These are phyloP conservation scores for Pteruthius melanotis DNA, from an alignment of 2,113 vertebrate species.

Conservation along the genomic window DNA sequence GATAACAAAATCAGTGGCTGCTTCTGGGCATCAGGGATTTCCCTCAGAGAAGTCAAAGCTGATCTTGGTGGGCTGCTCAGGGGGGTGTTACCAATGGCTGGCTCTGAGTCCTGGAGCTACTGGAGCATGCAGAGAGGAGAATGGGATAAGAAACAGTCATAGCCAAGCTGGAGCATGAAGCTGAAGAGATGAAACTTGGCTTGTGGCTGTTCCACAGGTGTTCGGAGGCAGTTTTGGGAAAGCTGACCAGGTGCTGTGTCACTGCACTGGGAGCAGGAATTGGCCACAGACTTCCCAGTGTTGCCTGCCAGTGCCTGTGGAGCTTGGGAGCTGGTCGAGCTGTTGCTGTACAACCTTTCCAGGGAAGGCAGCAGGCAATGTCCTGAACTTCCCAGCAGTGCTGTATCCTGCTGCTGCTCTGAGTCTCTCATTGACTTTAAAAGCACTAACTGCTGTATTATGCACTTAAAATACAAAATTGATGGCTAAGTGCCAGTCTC, in stretches of 20 bases:
- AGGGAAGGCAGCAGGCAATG: background rate
- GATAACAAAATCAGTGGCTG: background rate
- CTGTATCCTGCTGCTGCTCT: background rate
- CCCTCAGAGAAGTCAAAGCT: background rate
- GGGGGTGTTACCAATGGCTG: accelerated
- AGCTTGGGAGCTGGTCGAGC: background rate
- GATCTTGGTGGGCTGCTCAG: background rate
- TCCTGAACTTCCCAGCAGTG: background rate
- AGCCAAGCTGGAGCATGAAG: background rate
- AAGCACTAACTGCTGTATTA: background rate
- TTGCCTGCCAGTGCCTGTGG: background rate
- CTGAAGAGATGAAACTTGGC: background rate
- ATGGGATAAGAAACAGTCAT: accelerated
- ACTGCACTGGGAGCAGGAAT: background rate
- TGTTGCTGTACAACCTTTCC: background rate
- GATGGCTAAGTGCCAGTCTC: background rate
- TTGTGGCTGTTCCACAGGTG: background rate
- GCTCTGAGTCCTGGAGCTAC: background rate
- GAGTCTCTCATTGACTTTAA: background rate
- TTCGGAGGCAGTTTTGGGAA: background rate
- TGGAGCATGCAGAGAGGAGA: background rate
- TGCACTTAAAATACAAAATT: background rate
- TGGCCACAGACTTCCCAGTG: accelerated
- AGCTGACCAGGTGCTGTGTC: background rate
- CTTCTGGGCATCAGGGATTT: background rate